Evolutionary conservation across 2,113 vertebrate genomes (phyloP).

Genomic region (Amia ocellicauda): DNA sequence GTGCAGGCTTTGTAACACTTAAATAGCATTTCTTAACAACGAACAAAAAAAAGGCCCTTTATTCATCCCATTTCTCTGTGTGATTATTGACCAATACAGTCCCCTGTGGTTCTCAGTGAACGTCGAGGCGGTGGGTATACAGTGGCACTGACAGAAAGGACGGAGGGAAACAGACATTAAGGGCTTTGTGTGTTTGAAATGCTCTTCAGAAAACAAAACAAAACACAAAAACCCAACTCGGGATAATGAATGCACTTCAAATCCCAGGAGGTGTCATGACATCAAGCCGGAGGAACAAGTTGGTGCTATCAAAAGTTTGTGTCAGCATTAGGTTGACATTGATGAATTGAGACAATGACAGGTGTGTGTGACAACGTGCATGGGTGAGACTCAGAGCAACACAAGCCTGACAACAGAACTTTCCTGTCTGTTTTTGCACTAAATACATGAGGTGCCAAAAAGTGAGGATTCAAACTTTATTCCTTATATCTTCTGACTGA

Average conservation of each 20-base stretch:
- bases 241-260: conserved; percentile 24
- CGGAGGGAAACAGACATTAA: conserved; percentile 29
- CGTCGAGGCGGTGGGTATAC: background rate
- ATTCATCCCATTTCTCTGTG: conserved; percentile 35
- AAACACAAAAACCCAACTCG: too few relatives aligned
- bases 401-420: conserved; percentile 26
- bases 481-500: too few relatives aligned
- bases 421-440: conserved; percentile 35
- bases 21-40: conserved; percentile 39
- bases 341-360: conserved; percentile 54
- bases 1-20: conserved; percentile 30
- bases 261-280: conserved; percentile 18
- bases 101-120: conserved; percentile 22
- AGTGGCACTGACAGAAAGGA: background rate
- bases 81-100: conserved; percentile 38
- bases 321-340: conserved; percentile 56
- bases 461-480: too few relatives aligned
- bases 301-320: conserved; percentile 35
- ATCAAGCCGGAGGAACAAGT: conserved; percentile 33
- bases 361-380: conserved; percentile 55
- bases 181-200: conserved; percentile 18
- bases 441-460: too few relatives aligned
- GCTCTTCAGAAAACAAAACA: conserved; percentile 27
- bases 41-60: conserved; percentile 37
- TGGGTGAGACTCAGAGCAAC: conserved; percentile 25